Evolutionary conservation across 1,140 invertebrate species (phyloP), one percentile per base, ranked within the genome.

Genomic region (Bombyx mandarina): DNA sequence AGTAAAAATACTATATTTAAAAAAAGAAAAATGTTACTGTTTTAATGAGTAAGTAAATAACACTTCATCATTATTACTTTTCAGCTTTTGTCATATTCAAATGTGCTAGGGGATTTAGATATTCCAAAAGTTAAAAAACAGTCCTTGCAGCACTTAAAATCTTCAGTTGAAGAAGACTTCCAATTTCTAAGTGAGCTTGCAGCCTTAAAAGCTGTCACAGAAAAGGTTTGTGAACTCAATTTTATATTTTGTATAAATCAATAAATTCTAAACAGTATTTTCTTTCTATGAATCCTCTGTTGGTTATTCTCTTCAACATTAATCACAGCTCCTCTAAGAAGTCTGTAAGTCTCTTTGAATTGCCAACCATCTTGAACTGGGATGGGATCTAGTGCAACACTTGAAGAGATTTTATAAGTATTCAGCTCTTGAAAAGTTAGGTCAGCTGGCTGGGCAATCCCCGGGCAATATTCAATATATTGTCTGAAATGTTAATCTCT

Each of bases 181-280:
- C 89, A 90, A 62, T 93, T 93, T 69, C 75, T 94, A 1, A 87
- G 91, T 67, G 91, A 93, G 78, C 77, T 94, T 18, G 90, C 90
- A 64, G 79, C 90, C 46, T 82, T 94, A 9, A 90, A 91, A 70
- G 88, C 88, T 52, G 90, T 93, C 53, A 89, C 89, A 58, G 83
- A 89, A 45, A 91, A 91, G 74, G 89, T 91, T 73, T 8, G 56
- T 8, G 43, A 22, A 18, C 8, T 42, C 8, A 42, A 51, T 51
- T 6, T 52, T 56, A 53, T 54, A 55, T 50, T 18, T 49, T 60
- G 12, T 55, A 49, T 35, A 35, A 3, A 35, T 35, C 1, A 2
- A 35, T 35, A 35, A 35, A 35, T 1, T 35, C 26, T 35, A 35
- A 35, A 35, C 26, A 35, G 26, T 35, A 2, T 5, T 35, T 35